Evolutionary conservation across 1,140 invertebrate species (phyloP), one percentile per base, ranked within the genome.

Genomic region (Lethocerus indicus): DNA sequence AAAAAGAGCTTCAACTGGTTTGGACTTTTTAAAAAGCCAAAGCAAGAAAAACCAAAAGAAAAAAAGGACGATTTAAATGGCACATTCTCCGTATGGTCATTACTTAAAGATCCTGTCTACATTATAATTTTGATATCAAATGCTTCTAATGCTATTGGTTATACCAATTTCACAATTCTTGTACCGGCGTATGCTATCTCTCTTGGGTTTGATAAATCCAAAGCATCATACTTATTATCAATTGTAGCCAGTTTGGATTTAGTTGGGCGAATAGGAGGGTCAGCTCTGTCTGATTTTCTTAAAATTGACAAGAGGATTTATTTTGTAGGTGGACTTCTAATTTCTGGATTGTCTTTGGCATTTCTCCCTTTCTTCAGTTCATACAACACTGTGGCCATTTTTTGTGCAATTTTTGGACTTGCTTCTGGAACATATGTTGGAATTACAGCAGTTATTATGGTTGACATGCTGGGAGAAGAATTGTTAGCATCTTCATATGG

Each of bases 381-480:
- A 29, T 74, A 71, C 43, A 37, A 27, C 0, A 65, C 67, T 14
- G 67, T 87, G 1, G 73, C 78, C 28, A 65, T 71, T 12, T 80
- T 76, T 57, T 87, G 83, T 63, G 74, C 75, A 1, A 58, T 83
- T 1, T 87, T 87, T 59, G 85, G 85, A 1, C 63, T 89, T 3
- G 76, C 82, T 7, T 86, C 84, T 0, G 84, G 85, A n/a, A 74
- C 79, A n/a, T 87, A 87, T 59, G 80, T 86, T 0, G 85, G 85
- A 14, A 77, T 87, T 1, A 87, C 83, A 1, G 83, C 84, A 2
- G 76, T 87, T 24, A 82, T 87, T 0, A 84, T 87, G 80, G 82
- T 83, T 0, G 83, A 87, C 61, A 79, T 86, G 75, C 60, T 89
- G 1, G 85, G 85, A 1, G 76, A 78, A 1, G 84, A 89, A 55